These are phyloP conservation scores for Nipponacmea schrenckii DNA, from an alignment of 2,888 invertebrate species.

Conservation along the genomic window DNA sequence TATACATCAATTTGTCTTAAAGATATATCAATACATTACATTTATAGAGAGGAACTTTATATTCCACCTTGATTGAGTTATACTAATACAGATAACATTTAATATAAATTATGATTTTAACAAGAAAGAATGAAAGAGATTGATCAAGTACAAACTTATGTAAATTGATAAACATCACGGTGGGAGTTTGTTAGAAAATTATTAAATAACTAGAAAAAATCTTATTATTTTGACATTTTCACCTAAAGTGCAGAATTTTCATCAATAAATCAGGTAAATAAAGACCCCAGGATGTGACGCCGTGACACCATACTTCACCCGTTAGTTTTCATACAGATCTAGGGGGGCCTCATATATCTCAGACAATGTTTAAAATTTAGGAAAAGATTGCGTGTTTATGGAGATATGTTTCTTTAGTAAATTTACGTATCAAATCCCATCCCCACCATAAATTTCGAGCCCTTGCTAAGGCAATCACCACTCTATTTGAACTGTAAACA, in stretches of 20 bases:
- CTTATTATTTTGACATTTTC: neutral
- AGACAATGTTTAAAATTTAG: neutral
- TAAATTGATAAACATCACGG: too few species aligned
- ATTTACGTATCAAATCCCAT: conserved; percentile 13
- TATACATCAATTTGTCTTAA: too few species aligned
- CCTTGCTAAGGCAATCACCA: neutral
- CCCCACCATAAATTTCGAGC: conserved; percentile 11
- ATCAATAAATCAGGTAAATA: neutral
- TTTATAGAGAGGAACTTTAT: too few species aligned
- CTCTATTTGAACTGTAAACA: conserved; percentile 4
- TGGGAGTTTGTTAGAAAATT: neutral
- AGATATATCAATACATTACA: too few species aligned
- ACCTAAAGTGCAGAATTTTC: conserved; percentile 6
- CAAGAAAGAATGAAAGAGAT: too few species aligned
- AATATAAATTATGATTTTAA: too few species aligned
- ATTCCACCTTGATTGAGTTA: too few species aligned
- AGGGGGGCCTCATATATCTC: neutral
- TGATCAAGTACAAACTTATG: neutral
- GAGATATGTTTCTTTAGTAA: conserved; percentile 8
- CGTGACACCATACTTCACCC: neutral
- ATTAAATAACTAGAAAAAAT: neutral
- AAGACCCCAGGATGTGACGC: neutral
- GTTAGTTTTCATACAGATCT: neutral
- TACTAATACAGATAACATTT: too few species aligned
- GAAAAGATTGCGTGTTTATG: conserved; percentile 16